Evolutionary conservation across 2,797 vertebrate species (phyloP).

Genomic region (Knipowitschia caucasica): DNA sequence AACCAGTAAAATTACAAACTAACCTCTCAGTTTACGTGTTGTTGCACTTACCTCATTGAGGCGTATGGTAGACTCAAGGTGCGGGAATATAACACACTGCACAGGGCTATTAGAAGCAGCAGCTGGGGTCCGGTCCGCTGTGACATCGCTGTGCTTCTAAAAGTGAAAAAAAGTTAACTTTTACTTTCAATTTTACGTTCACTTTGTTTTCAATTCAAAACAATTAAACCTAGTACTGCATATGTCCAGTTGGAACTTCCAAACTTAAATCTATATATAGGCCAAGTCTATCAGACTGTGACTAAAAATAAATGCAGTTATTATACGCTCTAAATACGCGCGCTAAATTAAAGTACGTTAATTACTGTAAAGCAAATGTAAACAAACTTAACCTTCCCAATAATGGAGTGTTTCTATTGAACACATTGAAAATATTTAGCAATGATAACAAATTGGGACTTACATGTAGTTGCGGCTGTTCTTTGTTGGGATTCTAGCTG

Average conservation of each 20-base stretch:
- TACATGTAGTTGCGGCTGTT: slow-evolving; percentile 58
- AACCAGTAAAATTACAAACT: too few species aligned
- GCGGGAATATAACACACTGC: slow-evolving; percentile 80
- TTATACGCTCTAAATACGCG: too few species aligned
- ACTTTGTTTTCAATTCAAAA: neutral
- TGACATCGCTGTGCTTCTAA: slow-evolving; percentile 82
- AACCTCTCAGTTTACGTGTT: neutral
- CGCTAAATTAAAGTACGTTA: too few species aligned
- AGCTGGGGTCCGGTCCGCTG: slow-evolving; percentile 81
- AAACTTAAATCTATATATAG: too few species aligned
- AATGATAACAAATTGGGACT: slow-evolving; percentile 31
- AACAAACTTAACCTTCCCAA: neutral
- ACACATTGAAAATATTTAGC: neutral
- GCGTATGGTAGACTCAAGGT: slow-evolving; percentile 83
- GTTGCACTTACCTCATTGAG: slow-evolving; percentile 76
- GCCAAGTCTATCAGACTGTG: too few species aligned
- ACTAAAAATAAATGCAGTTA: too few species aligned
- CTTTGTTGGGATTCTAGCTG: slow-evolving; percentile 16
- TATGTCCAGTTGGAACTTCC: too few species aligned
- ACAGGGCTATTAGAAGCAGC: slow-evolving; percentile 81
- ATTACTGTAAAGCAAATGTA: too few species aligned
- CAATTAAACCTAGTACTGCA: too few species aligned
- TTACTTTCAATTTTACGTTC: neutral
- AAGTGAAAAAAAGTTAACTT: slow-evolving; percentile 24
- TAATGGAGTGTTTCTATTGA: neutral